phyloP scores from a whole-genome alignment of 64 coral and sea anemone genomes.

The Actinia equina region DNA sequence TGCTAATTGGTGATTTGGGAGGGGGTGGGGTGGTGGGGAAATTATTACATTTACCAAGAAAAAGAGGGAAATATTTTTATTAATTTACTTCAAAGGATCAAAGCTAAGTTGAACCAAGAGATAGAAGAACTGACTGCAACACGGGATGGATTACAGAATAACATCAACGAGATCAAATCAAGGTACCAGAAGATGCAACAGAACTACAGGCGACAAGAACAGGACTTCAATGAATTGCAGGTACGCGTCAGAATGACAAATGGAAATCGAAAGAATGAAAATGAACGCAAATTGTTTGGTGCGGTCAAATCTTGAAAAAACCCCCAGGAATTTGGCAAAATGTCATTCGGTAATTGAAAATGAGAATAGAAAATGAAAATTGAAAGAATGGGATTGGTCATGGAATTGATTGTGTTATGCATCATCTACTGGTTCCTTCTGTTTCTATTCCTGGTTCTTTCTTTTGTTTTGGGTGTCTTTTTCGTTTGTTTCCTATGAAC shows the following conservation, averaged over 20 bases:
- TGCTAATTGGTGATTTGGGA: no score
- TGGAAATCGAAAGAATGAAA: neutral
- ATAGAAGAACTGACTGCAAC: slow-evolving; percentile 20
- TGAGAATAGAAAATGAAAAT: neutral
- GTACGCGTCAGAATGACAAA: neutral
- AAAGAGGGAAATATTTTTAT: neutral
- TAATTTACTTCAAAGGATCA: neutral
- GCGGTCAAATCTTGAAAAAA: no score
- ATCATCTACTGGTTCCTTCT: no score
- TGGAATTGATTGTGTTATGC: neutral
- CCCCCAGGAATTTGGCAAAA: no score
- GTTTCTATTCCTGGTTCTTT: no score
- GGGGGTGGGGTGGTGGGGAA: no score
- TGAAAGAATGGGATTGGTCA: neutral
- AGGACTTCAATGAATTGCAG: slow-evolving; percentile 16
- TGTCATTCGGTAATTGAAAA: neutral
- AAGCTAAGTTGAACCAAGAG: slow-evolving; percentile 27
- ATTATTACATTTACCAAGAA: neutral
- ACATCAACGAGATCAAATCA: slow-evolving; percentile 18
- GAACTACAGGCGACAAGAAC: slow-evolving; percentile 18
- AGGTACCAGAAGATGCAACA: slow-evolving; percentile 28
- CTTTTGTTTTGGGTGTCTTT: neutral
- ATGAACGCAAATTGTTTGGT: neutral
- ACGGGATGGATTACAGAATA: slow-evolving; percentile 12
- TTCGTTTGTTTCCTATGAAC: no score